Evolutionary conservation across 2,888 invertebrate species (phyloP), one percentile per base, ranked within the genome.

Genomic region (Xestia xanthographa): DNA sequence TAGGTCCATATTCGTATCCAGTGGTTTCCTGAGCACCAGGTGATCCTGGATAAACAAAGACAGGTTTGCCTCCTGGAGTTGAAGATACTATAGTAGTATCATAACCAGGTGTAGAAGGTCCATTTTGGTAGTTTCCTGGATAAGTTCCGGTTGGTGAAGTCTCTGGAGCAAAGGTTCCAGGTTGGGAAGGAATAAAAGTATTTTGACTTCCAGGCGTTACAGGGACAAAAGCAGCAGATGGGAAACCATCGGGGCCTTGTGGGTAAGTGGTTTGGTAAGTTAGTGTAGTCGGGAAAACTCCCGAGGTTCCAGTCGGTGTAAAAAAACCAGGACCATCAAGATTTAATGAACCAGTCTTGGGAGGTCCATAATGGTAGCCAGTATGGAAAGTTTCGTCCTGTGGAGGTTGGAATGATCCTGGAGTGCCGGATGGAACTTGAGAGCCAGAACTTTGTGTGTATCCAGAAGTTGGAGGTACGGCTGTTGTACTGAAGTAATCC

Each of bases 321-420:
- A 68, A 66, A 43, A 60, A 72, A 17, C 58, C 45, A 43, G 60
- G 2, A 41, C 11, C 45, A 41, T 62, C 63, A 22, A 20, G 0
- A 34, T 41, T 68, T 3, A 77, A 22, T 38, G 45, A 41, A 38
- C 34, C 62, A 45, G 60, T 20, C 17, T 60, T 77, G 8, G 80
- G 68, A 22, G 85, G 85, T 17, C 41, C 74, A 38, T 85, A 85
- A 29, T 88, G 73, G 62, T 84, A 85, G 3, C 76, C 77, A 67
- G 70, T 72, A 0, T 78, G 48, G 50, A 72, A 75, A 65, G 0
- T 45, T 12, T n/a, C 66, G 5, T 60, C 53, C 14, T 62, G 38
- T 0, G 71, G 14, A 66, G 62, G 2, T 71, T 66, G 66, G 26
- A 56, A 53, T 22, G 50, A 26, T 22, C 26, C 72, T 50, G 38